phyloP scores from a whole-genome alignment of 2,888 invertebrate genomes.

The Archaeoteleia sp. region DNA sequence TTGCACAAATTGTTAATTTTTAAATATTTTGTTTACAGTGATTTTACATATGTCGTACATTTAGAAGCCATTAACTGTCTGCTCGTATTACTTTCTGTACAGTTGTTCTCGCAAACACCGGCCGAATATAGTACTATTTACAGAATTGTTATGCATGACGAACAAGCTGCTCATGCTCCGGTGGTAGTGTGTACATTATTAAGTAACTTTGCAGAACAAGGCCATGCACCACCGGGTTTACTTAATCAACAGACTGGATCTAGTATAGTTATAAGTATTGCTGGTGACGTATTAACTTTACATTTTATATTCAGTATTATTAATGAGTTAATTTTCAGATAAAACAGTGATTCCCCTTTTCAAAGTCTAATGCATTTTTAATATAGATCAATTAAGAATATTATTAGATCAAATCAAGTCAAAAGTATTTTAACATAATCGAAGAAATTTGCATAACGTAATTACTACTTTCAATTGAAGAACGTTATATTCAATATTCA shows the following conservation, averaged over 20 bases:
- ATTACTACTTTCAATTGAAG: too few species aligned
- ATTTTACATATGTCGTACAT: slow-evolving; percentile 89
- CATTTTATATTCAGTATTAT: too few species aligned
- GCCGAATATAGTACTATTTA: slow-evolving; percentile 74
- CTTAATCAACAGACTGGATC: slow-evolving; percentile 82
- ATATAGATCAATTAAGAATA: too few species aligned
- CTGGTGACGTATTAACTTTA: slow-evolving; percentile 74
- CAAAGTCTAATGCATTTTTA: too few species aligned
- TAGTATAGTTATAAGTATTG: slow-evolving; percentile 88
- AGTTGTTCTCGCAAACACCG: slow-evolving; percentile 83
- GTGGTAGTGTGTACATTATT: slow-evolving; percentile 87
- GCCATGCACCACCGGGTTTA: slow-evolving; percentile 82
- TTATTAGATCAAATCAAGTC: too few species aligned
- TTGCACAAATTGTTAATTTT: too few species aligned
- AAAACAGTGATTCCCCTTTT: too few species aligned
- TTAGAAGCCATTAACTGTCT: slow-evolving; percentile 92
- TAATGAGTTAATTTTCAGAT: too few species aligned
- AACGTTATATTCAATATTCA: too few species aligned
- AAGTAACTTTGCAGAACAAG: slow-evolving; percentile 83
- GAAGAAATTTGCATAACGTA: too few species aligned
- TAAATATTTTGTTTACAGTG: slow-evolving; percentile 79
- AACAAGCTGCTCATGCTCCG: slow-evolving; percentile 85
- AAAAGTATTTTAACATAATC: too few species aligned
- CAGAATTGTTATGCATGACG: slow-evolving; percentile 81
- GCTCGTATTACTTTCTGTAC: slow-evolving; percentile 90